Conservation (phyloP, 2,113 vertebrate species). For the Nerophis lumbriciformis region DNA sequence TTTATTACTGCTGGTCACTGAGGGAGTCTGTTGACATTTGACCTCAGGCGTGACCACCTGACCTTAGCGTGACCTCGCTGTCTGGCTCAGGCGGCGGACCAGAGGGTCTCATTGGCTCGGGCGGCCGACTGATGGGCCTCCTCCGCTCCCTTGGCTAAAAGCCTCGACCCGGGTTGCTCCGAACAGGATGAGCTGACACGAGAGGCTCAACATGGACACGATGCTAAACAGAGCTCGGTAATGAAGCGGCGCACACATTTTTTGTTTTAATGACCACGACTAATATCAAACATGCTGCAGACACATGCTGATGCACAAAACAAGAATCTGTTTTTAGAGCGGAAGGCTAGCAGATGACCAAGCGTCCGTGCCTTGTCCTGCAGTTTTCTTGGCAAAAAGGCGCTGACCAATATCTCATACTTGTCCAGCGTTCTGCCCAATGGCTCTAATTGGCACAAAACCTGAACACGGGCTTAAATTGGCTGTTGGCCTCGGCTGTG, state of each 20-base stretch:
- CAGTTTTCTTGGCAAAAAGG: constrained; percentile 6
- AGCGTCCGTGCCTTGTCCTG: not conserved
- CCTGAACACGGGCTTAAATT: constrained; percentile 56
- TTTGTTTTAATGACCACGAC: no score
- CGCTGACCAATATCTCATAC: constrained; percentile 23
- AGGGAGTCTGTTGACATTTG: constrained; percentile 49
- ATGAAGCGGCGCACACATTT: no score
- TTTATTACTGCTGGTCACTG: constrained; percentile 46
- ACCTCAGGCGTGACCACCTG: constrained; percentile 46
- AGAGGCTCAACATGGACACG: constrained; percentile 17
- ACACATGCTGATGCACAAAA: not conserved
- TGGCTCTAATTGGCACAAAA: constrained; percentile 54
- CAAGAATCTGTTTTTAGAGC: constrained; percentile 2
- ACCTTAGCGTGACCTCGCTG: constrained; percentile 52
- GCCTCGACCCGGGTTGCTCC: constrained; percentile 43
- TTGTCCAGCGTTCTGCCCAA: constrained; percentile 36
- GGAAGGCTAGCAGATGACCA: constrained; percentile 3
- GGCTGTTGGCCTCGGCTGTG: constrained; percentile 48
- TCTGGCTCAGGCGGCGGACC: constrained; percentile 50
- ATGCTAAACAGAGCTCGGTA: not conserved
- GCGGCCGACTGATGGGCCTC: constrained; percentile 49
- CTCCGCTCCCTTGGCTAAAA: constrained; percentile 42
- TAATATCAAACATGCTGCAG: no score
- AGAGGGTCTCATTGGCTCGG: constrained; percentile 59
- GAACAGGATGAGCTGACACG: constrained; percentile 31